These are phyloP conservation scores for Oedothorax gibbosus DNA, from an alignment of 1,140 invertebrate species.

Conservation along the genomic window DNA sequence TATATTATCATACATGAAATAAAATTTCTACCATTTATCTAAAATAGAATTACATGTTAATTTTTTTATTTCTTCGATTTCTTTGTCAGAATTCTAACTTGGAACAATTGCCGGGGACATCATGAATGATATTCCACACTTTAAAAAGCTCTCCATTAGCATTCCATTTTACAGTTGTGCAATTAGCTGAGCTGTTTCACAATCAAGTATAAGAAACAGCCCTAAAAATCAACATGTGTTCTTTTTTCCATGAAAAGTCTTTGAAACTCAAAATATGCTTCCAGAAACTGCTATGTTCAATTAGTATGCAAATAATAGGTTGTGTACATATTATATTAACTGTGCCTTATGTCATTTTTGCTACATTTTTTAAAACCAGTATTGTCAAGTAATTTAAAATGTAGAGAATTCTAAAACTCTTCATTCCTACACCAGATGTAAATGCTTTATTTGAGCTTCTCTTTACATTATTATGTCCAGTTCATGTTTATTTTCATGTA, in stretches of 20 bases:
- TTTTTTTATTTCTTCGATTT: background rate
- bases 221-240: background rate
- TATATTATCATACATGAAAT: background rate
- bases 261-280: slow-evolving; percentile 7
- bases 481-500: too few species aligned
- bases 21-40: too few species aligned
- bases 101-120: slow-evolving; percentile 38
- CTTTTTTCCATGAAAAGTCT: background rate
- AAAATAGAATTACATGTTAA: too few species aligned
- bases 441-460: background rate
- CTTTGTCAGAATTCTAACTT: slow-evolving; percentile 17
- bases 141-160: slow-evolving; percentile 7
- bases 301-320: background rate
- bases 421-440: background rate
- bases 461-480: slow-evolving; percentile 20
- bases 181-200: slow-evolving; percentile 9
- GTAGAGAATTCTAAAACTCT: background rate
- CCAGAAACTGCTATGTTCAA: slow-evolving; percentile 11
- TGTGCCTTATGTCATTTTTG: slow-evolving; percentile 30
- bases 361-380: background rate
- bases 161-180: slow-evolving; percentile 6
- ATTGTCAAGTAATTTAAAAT: too few species aligned
- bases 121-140: slow-evolving; percentile 22
- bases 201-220: background rate
- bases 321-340: slow-evolving; percentile 11